phyloP scores from a whole-genome alignment of 2,888 invertebrate species.

The Scaptomyza tumidula region DNA sequence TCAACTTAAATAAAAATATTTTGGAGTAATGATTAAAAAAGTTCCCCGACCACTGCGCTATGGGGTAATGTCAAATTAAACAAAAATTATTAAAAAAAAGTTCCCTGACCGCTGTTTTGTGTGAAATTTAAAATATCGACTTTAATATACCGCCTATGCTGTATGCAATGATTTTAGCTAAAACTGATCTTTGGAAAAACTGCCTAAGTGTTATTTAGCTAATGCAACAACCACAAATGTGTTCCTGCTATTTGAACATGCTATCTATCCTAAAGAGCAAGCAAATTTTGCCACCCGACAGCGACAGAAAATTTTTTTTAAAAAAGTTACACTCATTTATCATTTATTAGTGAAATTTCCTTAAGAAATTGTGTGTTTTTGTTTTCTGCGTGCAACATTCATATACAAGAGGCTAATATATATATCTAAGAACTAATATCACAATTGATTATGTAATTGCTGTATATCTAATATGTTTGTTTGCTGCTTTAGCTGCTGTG shows the following conservation, averaged over 20 bases:
- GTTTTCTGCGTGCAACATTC: conserved; percentile 55
- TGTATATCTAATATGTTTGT: conserved; percentile 53
- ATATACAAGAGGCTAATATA: conserved; percentile 72
- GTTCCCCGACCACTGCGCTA: too few relatives aligned
- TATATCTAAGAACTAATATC: conserved; percentile 84
- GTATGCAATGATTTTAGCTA: too few relatives aligned
- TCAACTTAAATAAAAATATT: too few relatives aligned
- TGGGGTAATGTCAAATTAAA: too few relatives aligned
- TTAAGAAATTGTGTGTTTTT: conserved; percentile 37
- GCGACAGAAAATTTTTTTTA: neutral
- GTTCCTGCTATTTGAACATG: neutral
- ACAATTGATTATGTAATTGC: conserved; percentile 80
- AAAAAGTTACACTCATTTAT: conserved; percentile 50
- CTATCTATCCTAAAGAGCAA: neutral
- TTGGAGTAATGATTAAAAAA: too few relatives aligned
- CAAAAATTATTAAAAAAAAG: too few relatives aligned
- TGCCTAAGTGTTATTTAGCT: neutral
- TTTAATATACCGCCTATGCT: too few relatives aligned
- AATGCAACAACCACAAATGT: neutral
- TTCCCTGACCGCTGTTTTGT: too few relatives aligned
- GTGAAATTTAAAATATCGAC: too few relatives aligned
- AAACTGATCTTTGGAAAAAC: neutral
- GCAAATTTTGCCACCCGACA: too few relatives aligned
- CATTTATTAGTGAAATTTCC: conserved; percentile 48
- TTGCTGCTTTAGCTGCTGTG: conserved; percentile 3